Evolutionary conservation across 1,140 invertebrate genomes (phyloP), one percentile per base, ranked within the genome.

Genomic region (Lepidurus arcticus): DNA sequence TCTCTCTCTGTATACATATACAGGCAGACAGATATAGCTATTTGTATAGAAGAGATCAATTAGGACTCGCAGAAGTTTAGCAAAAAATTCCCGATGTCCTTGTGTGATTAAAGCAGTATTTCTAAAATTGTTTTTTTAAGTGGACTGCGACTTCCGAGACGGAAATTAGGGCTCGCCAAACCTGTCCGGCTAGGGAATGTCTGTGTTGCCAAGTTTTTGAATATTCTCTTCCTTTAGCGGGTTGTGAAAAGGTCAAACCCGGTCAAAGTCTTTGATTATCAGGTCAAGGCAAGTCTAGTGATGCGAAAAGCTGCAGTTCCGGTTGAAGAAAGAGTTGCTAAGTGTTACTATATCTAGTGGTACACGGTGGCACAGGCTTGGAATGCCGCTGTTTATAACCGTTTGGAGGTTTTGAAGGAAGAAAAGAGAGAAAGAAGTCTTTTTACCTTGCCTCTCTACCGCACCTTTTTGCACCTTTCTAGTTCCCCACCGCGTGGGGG

Each of bases 171-270:
- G 21, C n/a, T 65, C 53, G 53, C 53, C 53, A 65, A 65, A 16
- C 53, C 53, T 65, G 53, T 65, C 53, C 53, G 53, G 53, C 53
- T n/a, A 65, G 53, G 13, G 53, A 65, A 65, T 65, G 53, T 65
- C 53, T 34, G 34, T 34, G 3, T 34, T 34, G 34, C 34, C 34
- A 34, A 34, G 34, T 4, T 34, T 4, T 34, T 34, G 34, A 34
- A 3, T 34, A 2, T 65, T 65, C 21, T 65, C 16, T 65, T 65
- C n/a, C 21, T 21, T 65, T 47, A 16, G 45, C 45, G 10, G 16
- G 16, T 9, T 7, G 21, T 21, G 53, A 65, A 65, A 65, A 65
- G 53, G 53, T 65, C 53, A 65, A 65, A 65, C 16, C 53, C 53
- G 53, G 53, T 65, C 53, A 65, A 65, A 65, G 47, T 21, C 53